Evolutionary conservation across 2,888 invertebrate genomes (phyloP).

Genomic region (Cantharis rustica): DNA sequence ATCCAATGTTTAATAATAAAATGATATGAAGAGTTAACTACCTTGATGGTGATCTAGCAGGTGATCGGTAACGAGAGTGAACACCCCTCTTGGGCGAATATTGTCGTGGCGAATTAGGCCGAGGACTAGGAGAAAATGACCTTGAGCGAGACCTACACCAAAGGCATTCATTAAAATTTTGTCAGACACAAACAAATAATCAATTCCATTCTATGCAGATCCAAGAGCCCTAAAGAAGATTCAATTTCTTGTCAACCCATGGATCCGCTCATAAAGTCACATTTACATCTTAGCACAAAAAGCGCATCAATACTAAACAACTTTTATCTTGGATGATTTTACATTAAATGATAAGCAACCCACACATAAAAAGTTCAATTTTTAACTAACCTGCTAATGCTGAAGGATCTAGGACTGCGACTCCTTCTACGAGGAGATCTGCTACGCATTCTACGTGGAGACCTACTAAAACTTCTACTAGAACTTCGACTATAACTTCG

Average conservation of each 20-base stretch:
- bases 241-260: not conserved
- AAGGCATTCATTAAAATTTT: not conserved
- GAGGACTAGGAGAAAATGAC: constrained; percentile 64
- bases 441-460: constrained; percentile 55
- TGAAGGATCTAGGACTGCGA: constrained; percentile 56
- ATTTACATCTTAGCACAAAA: not conserved
- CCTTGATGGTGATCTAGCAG: constrained; percentile 55
- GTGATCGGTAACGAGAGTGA: constrained; percentile 60
- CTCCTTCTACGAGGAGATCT: constrained; percentile 52
- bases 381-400: constrained; percentile 60
- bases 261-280: not conserved
- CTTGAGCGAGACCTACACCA: constrained; percentile 67
- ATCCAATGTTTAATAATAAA: not conserved
- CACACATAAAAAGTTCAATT: not conserved
- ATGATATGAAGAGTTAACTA: constrained; percentile 41
- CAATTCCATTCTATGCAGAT: not conserved
- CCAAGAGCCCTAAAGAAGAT: not conserved
- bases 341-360: not conserved
- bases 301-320: not conserved
- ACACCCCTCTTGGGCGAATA: constrained; percentile 48
- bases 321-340: not conserved
- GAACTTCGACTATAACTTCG: constrained; percentile 61
- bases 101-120: constrained; percentile 54
- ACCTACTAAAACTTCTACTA: constrained; percentile 55
- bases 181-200: constrained; percentile 7